Base-by-base conservation (phyloP, 2,797 vertebrate species). In the Limosa lapponica region DNA sequence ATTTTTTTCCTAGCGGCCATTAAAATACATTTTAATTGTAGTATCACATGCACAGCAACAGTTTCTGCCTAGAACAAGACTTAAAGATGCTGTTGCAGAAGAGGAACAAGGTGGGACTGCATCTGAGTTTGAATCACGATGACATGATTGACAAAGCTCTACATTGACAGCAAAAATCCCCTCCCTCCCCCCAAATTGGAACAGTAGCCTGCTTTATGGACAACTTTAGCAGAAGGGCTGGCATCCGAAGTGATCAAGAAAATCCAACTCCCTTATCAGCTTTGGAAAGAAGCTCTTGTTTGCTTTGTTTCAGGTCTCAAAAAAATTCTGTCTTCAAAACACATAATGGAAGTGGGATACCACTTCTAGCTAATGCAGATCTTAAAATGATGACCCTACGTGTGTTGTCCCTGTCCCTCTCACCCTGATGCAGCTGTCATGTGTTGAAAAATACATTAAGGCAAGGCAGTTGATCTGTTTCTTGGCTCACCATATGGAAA, bases 21-120 rank as follows among this genome's bases (percentile, higher is more conserved):
- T 80, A 92, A 89, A 92, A 69, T 17, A 43, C 14, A 49, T 65
- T 86, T 82, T 91, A 88, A 80, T 90, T 86, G 78, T 85, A 67
- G 20, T 65, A 70, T 80, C 17, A 9, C 24, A 19, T 67, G 44
- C 48, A 52, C 48, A 49, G 49, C 49, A 74, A 78, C 41, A 37
- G 55, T 69, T 90, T 62, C 80, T 83, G 36, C 37, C 62, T 66
- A 48, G 54, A 75, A 69, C 17, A 22, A 48, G 58, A 79, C 27
- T 39, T 91, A 62, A 83, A 86, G 44, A 51, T 72, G 22, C 55
- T 48, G 44, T 57, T 88, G 71, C 48, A 77, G 74, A 57, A 89
- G n/a, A 41, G 22, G 46, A 81, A 19, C 15, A 48, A 57, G 24
- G 55, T 75, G 39, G 23, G 46, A n/a, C 39, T 78, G 54, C 37